Base-by-base conservation (phyloP, 2,888 invertebrate genomes). In the Zelleria hepariella region DNA sequence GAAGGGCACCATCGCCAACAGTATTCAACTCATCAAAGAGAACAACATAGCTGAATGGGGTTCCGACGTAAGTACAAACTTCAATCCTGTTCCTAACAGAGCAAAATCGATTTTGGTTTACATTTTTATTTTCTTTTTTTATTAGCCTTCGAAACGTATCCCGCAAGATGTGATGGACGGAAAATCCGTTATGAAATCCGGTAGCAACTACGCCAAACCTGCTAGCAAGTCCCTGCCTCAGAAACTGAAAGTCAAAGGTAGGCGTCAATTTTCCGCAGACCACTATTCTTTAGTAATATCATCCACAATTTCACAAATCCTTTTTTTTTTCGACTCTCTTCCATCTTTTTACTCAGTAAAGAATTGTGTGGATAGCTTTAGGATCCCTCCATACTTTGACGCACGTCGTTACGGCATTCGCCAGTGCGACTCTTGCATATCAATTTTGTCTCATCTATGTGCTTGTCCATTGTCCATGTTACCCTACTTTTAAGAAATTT, bases 11-110 rank as follows among this genome's bases (percentile, higher is more conserved):
- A 91, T 93, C 18, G 75, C 86, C 0, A 86, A 91, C 25, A 90
- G 93, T 51, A 80, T 94, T 2, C 90, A 91, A 61, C 84, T 93
- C 5, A 92, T 96, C 58, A 90, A 90, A 62, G 91, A 93, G 66
- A 92, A 94, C 74, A 93, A 92, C 63, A 92, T 97, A 65, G 94
- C 94, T 26, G 87, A 92, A 58, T 97, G 97, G 97, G 96, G 96
- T 15, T 91, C 93, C 21, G 95, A 96, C 77, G 94, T 94, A 83
- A 90, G 90, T 89, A 57, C 6, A 54, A 7, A 52, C 23, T 66
- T 58, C 47, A 60, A 26, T 60, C 15, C 4, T 5, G 15, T 42
- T 10, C 32, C 15, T 42, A 3, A 10, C 15, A 42, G 15, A 42
- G 15, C 15, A 10, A 15, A 15, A 5, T 42, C n/a, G n/a, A 25